These are phyloP conservation scores for Hipparchia semele DNA, from an alignment of 2,888 invertebrate genomes.

Conservation along the genomic window DNA sequence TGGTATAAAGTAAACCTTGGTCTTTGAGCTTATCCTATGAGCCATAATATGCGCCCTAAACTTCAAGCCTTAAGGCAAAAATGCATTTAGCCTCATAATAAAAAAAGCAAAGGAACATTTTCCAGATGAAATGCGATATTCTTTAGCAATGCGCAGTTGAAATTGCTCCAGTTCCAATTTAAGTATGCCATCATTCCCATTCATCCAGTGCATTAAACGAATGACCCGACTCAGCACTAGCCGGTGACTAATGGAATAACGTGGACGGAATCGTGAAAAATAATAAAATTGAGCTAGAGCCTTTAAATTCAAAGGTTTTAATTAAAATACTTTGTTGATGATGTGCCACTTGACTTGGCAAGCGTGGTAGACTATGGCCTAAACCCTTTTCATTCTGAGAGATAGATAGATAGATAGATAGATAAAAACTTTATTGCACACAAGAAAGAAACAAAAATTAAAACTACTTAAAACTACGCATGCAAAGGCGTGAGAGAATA, in stretches of 20 bases:
- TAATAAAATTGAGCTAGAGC: background rate
- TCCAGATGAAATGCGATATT: conserved; percentile 3
- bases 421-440: no score
- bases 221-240: conserved; percentile 11
- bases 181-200: conserved; percentile 19
- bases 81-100: background rate
- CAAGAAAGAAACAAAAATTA: no score
- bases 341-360: background rate
- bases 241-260: background rate
- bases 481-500: no score
- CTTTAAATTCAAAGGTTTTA: background rate
- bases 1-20: no score
- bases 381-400: no score
- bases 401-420: no score
- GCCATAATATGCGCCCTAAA: no score
- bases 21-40: no score
- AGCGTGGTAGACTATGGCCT: background rate
- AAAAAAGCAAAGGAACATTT: background rate
- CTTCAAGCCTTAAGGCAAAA: no score
- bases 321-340: background rate
- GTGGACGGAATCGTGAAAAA: background rate
- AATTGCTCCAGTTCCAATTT: conserved; percentile 24
- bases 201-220: conserved; percentile 14
- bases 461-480: no score
- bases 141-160: conserved; percentile 1